phyloP scores from a whole-genome alignment of 92 coral and sea anemone species.

The Virgularia gustaviana region DNA sequence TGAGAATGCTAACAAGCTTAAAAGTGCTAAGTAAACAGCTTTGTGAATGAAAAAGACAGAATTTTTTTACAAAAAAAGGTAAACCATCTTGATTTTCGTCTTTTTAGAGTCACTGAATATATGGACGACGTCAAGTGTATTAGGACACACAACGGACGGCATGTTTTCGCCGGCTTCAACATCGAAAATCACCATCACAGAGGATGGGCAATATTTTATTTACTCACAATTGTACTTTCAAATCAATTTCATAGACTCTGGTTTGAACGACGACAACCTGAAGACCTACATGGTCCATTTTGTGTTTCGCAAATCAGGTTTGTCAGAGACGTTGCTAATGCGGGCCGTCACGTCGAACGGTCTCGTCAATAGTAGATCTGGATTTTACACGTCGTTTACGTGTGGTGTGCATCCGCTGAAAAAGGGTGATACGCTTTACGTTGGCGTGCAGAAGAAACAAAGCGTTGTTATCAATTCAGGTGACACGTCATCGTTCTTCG shows the following conservation, averaged over 20 bases:
- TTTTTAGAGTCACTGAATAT: conserved; percentile 16
- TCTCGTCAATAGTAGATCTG: neutral
- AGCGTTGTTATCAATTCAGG: conserved; percentile 11
- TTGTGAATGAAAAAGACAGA: too few species aligned
- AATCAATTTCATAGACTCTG: neutral
- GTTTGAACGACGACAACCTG: neutral
- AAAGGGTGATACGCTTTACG: conserved; percentile 22
- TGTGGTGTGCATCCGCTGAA: conserved; percentile 30
- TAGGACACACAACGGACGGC: conserved; percentile 9
- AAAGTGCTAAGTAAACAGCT: too few species aligned
- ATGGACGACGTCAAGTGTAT: neutral
- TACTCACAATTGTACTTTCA: conserved; percentile 28
- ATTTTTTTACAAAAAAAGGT: too few species aligned
- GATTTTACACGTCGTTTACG: conserved; percentile 29
- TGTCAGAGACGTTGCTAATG: conserved; percentile 13
- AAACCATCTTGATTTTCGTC: neutral
- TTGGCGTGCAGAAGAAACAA: conserved; percentile 25
- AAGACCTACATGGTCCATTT: conserved; percentile 18
- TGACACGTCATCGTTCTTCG: conserved; percentile 30
- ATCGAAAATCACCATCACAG: conserved; percentile 8
- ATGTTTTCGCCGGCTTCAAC: neutral
- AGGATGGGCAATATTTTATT: conserved; percentile 17
- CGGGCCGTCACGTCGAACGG: conserved; percentile 29
- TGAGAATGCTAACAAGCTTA: neutral
- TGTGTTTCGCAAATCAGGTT: conserved; percentile 21